These are phyloP conservation scores for Limnephilus rhombicus DNA, from an alignment of 2,888 invertebrate genomes.

Conservation along the genomic window DNA sequence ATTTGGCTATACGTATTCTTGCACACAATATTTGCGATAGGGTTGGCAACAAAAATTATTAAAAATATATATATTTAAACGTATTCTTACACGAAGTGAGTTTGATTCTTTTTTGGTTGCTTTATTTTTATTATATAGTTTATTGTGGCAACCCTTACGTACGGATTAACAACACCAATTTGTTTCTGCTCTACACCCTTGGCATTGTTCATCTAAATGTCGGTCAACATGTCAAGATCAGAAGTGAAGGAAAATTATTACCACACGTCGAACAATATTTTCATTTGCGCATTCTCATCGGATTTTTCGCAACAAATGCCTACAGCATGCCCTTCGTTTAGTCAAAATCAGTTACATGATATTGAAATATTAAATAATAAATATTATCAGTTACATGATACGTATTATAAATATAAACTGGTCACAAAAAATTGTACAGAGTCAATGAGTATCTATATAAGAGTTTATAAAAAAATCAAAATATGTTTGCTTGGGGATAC, in stretches of 20 bases:
- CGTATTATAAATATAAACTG: too few relatives aligned
- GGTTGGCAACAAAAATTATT: neutral
- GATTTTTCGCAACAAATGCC: neutral
- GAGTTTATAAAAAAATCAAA: too few relatives aligned
- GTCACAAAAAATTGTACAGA: too few relatives aligned
- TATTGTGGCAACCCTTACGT: neutral
- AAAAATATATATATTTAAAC: neutral
- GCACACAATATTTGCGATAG: neutral
- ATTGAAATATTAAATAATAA: neutral
- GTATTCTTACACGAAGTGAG: neutral
- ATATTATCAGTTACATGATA: too few relatives aligned
- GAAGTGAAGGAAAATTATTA: constrained; percentile 44
- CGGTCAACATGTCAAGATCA: constrained; percentile 64
- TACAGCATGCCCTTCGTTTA: neutral
- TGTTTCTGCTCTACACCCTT: constrained; percentile 61
- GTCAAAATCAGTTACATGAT: neutral
- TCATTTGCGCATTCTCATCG: constrained; percentile 13
- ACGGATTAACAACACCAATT: neutral
- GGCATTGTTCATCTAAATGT: constrained; percentile 63
- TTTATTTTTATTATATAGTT: neutral
- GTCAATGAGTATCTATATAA: too few relatives aligned
- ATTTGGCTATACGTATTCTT: constrained; percentile 25
- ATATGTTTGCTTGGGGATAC: too few relatives aligned
- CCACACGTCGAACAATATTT: neutral
- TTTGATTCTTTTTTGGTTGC: neutral